phyloP scores from a whole-genome alignment of 2,113 vertebrate species.

The Argyrosomus japonicus region DNA sequence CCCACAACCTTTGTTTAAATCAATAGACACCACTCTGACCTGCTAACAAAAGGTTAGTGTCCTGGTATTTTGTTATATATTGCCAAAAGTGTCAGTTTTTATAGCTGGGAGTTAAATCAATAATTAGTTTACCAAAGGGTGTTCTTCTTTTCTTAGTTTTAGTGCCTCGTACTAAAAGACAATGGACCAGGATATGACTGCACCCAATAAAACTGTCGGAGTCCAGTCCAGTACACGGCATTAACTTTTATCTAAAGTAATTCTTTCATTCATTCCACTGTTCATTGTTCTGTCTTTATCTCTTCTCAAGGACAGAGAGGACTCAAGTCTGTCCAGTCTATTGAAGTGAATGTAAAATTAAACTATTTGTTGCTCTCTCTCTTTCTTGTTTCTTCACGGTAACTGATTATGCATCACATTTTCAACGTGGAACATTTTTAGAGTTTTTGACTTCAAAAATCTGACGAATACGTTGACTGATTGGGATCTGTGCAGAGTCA shows the following conservation, averaged over 20 bases:
- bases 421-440: not conserved
- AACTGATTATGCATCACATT: not conserved
- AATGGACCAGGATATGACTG: not conserved
- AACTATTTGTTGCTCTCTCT: too few species aligned
- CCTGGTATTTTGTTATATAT: not conserved
- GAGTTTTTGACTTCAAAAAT: too few species aligned
- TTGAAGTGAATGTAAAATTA: too few species aligned
- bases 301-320: not conserved
- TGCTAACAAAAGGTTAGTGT: not conserved
- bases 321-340: not conserved
- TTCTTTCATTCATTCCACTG: not conserved
- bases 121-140: not conserved
- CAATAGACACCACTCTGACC: not conserved
- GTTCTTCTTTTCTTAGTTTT: slow-evolving; percentile 7
- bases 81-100: not conserved
- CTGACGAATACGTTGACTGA: slow-evolving; percentile 8
- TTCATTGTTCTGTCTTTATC: not conserved
- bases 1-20: not conserved
- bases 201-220: slow-evolving; percentile 11
- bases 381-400: not conserved
- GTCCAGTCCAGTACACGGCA: not conserved
- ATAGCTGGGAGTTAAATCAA: not conserved
- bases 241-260: slow-evolving; percentile 35
- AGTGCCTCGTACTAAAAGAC: slow-evolving; percentile 11
- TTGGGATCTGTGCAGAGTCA: slow-evolving; percentile 10